A percentile compares a stretch with the other conserved stretches of the same genome.
These are phyloP conservation scores for Cydia pomonella DNA, from an alignment of 1,140 invertebrate genomes.

Conservation along the genomic window DNA sequence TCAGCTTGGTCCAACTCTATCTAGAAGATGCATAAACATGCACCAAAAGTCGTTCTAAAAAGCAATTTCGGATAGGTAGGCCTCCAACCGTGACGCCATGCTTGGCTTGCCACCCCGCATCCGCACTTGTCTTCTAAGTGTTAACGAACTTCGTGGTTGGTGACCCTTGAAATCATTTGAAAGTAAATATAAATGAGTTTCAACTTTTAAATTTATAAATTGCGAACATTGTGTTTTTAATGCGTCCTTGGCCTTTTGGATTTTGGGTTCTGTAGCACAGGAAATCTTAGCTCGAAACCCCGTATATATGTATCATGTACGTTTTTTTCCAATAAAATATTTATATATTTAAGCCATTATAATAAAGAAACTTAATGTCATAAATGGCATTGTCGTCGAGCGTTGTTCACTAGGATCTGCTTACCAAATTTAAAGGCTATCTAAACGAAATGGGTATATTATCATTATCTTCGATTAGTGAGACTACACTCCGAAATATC, in stretches of 20 bases:
- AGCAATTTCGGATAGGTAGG: slow-evolving; percentile 27
- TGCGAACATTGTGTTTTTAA: not conserved
- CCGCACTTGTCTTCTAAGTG: slow-evolving; percentile 41
- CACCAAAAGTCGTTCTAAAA: slow-evolving; percentile 22
- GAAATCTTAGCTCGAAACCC: too few relatives aligned
- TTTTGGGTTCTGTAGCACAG: not conserved
- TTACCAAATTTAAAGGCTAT: too few relatives aligned
- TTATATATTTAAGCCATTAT: not conserved
- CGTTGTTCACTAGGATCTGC: too few relatives aligned
- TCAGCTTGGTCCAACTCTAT: not conserved
- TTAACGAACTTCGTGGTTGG: slow-evolving; percentile 52
- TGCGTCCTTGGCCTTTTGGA: not conserved
- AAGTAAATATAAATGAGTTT: slow-evolving; percentile 8
- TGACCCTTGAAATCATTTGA: slow-evolving; percentile 54
- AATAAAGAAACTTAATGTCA: not conserved
- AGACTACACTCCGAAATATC: too few relatives aligned
- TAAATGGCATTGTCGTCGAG: too few relatives aligned
- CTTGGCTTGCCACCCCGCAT: slow-evolving; percentile 64
- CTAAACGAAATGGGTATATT: too few relatives aligned
- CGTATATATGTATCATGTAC: too few relatives aligned
- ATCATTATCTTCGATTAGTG: too few relatives aligned
- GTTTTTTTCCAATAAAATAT: too few relatives aligned
- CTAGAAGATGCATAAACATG: not conserved
- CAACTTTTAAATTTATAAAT: not conserved
- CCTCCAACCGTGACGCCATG: slow-evolving; percentile 41